These are phyloP conservation scores for Paedocypris micromegethes DNA, from an alignment of 2,797 vertebrate genomes.

Conservation along the genomic window DNA sequence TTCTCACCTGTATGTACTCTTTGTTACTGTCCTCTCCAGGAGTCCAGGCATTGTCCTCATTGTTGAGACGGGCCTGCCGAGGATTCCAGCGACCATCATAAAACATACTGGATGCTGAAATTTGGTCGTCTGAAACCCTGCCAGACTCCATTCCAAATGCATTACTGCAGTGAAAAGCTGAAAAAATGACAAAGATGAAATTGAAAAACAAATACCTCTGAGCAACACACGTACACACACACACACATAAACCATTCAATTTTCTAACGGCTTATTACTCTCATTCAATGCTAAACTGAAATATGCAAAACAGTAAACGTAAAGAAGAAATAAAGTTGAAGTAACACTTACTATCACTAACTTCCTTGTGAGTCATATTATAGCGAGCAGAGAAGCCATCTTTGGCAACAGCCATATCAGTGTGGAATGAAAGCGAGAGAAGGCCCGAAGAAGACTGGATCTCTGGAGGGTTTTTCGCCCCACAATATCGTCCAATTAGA, in stretches of 20 bases:
- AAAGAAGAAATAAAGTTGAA: not conserved
- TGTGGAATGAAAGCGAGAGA: conserved; percentile 93
- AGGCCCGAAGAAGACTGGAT: conserved; percentile 90
- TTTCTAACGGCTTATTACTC: no score
- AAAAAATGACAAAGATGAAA: not conserved
- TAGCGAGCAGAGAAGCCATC: conserved; percentile 83
- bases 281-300: conserved; percentile 69
- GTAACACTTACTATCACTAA: conserved; percentile 53
- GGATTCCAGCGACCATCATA: conserved; percentile 77
- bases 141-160: conserved; percentile 82
- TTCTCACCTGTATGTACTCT: conserved; percentile 79
- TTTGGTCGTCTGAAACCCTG: conserved; percentile 81
- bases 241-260: no score
- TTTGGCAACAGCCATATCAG: conserved; percentile 95
- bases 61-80: conserved; percentile 79
- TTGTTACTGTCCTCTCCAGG: conserved; percentile 79
- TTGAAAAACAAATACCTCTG: not conserved
- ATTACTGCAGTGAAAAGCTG: conserved; percentile 75
- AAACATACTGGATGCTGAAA: conserved; percentile 71
- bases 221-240: no score
- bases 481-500: conserved; percentile 94
- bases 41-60: conserved; percentile 83
- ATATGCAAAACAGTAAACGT: not conserved
- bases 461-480: conserved; percentile 86
- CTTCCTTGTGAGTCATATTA: conserved; percentile 74